These are phyloP conservation scores for Abscondita cerata DNA, from an alignment of 2,888 invertebrate genomes.

Conservation along the genomic window DNA sequence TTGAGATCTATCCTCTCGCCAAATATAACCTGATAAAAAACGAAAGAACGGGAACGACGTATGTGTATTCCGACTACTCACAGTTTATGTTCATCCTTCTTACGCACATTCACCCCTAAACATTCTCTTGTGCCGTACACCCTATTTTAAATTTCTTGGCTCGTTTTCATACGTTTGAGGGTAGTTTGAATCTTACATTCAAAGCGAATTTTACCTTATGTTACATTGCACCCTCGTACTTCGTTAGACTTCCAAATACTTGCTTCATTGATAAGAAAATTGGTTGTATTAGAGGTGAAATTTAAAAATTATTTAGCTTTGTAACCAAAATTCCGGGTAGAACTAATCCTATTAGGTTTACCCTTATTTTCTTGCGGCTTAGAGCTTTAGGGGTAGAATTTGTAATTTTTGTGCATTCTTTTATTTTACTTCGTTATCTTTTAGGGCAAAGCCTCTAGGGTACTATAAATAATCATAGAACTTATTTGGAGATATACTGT, in stretches of 20 bases:
- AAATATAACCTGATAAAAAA: slow-evolving; percentile 37
- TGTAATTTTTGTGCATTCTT: slow-evolving; percentile 32
- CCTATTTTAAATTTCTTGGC: slow-evolving; percentile 48
- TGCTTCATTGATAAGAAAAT: slow-evolving; percentile 36
- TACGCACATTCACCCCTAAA: slow-evolving; percentile 48
- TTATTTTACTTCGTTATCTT: slow-evolving; percentile 27
- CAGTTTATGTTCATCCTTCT: slow-evolving; percentile 52
- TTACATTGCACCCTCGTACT: slow-evolving; percentile 30
- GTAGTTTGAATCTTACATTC: slow-evolving; percentile 39
- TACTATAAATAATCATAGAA: slow-evolving; percentile 22
- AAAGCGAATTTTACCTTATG: slow-evolving; percentile 34
- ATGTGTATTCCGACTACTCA: slow-evolving; percentile 44
- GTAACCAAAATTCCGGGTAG: slow-evolving; percentile 17
- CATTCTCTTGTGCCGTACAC: slow-evolving; percentile 51
- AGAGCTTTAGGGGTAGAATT: slow-evolving; percentile 33
- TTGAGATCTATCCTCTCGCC: slow-evolving; percentile 31
- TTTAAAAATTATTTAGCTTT: slow-evolving; percentile 32
- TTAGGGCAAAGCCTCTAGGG: slow-evolving; percentile 20
- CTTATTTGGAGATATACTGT: slow-evolving; percentile 14
- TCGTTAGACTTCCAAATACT: slow-evolving; percentile 32
- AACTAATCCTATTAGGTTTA: slow-evolving; percentile 33
- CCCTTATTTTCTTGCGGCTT: slow-evolving; percentile 33
- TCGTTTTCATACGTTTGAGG: slow-evolving; percentile 40
- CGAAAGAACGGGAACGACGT: slow-evolving; percentile 42
- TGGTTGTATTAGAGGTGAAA: slow-evolving; percentile 32